These are phyloP conservation scores for Cercopithecus mona DNA, from an alignment of 2,113 vertebrate genomes.

Conservation along the genomic window DNA sequence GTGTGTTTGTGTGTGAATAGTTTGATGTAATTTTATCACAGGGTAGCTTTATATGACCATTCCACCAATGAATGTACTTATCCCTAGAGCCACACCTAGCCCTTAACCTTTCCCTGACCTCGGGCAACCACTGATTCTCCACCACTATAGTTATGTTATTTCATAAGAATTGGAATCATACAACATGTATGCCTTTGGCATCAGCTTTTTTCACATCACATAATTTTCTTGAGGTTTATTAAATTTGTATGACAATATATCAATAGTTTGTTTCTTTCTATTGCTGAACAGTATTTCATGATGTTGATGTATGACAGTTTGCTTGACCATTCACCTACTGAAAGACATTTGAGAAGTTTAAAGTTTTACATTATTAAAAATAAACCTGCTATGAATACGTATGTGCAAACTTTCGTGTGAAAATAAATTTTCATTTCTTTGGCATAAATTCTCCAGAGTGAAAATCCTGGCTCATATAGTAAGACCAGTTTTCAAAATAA, in stretches of 20 bases:
- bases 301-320: too few species aligned
- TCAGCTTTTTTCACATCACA: neutral
- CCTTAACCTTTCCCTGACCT: neutral
- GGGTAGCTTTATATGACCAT: neutral
- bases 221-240: neutral
- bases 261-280: neutral
- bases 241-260: too few species aligned
- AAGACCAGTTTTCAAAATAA: neutral
- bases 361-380: neutral
- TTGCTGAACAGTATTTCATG: too few species aligned
- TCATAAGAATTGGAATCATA: neutral
- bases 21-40: neutral
- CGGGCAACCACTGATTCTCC: neutral
- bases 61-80: neutral
- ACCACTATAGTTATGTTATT: neutral
- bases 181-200: neutral
- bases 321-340: too few species aligned
- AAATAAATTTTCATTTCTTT: too few species aligned
- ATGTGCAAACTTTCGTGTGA: neutral
- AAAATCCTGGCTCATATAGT: neutral
- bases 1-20: neutral
- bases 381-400: neutral
- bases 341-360: neutral
- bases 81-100: neutral
- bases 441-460: too few species aligned